Evolutionary conservation across 2,797 vertebrate genomes (phyloP), one percentile per base, ranked within the genome.

Genomic region (Squalus acanthias): DNA sequence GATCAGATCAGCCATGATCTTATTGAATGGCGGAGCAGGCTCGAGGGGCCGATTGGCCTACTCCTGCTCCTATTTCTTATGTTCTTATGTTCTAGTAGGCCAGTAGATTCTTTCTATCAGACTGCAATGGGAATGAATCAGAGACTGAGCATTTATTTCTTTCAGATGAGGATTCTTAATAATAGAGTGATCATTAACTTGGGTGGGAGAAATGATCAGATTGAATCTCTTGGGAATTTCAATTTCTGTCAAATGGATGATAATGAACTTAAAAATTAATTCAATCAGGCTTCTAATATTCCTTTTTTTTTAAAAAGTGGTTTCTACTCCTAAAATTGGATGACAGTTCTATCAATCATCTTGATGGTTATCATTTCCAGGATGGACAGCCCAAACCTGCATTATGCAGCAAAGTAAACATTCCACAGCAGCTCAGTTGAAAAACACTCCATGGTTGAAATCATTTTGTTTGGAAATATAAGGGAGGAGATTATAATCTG

Each of bases 121-220:
- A n/a, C 50, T 24, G 24, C 39, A 95, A 53, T 72, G 26, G 46
- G 26, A 72, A 46, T 72, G 39, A 72, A 72, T 72, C 10, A 72
- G 6, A 95, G 22, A 70, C n/a, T 70, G 39, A 95, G 22, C 20
- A 13, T 24, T 12, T 67, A 65, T 46, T 29, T 29, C 69, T 3
- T 50, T 26, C 24, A 95, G 39, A 57, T 57, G 46, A 95, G 15
- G 82, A 33, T 69, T 93, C 91, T 93, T 46, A 93, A 93, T 46
- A 93, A 93, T 93, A 93, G 89, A 88, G 10, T 74, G 67, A 53
- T 95, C 69, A 74, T 95, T 95, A 95, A 95, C 69, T 72, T 95
- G 69, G 94, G 3, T 57, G 15, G 67, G 26, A 95, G 70, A 72
- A 95, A 74, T 95, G 39, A 74, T 95, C 69, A 57, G 94, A 95